Conservation (phyloP, 2,888 invertebrate genomes). For the Anodontia alba region DNA sequence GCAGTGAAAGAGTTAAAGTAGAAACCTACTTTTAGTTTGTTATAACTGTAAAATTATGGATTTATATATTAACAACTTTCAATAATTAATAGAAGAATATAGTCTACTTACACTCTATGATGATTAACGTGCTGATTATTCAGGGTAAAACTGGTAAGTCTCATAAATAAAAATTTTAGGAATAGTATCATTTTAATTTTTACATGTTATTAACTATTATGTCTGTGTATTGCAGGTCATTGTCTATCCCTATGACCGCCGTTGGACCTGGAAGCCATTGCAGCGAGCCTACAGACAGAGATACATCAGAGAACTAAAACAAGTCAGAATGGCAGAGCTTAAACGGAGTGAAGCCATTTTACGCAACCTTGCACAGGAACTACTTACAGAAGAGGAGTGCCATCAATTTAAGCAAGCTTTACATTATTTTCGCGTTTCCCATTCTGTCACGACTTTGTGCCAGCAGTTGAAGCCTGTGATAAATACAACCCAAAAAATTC, state of each 20-base stretch:
- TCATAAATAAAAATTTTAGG: too few species aligned
- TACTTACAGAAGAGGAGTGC: conserved; percentile 70
- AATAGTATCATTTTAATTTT: too few species aligned
- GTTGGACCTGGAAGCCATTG: conserved; percentile 71
- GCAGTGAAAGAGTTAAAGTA: too few species aligned
- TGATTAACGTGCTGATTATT: too few species aligned
- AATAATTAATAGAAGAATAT: too few species aligned
- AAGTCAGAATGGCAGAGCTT: conserved; percentile 51
- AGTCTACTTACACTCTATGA: too few species aligned
- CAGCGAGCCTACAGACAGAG: conserved; percentile 47
- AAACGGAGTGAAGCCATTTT: conserved; percentile 68
- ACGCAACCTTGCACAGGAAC: conserved; percentile 71
- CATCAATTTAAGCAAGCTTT: conserved; percentile 71
- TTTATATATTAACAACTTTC: too few species aligned
- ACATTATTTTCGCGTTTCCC: conserved; percentile 73
- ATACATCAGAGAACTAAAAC: conserved; percentile 10
- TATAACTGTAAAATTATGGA: too few species aligned
- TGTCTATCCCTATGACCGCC: conserved; percentile 50
- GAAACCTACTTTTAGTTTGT: too few species aligned
- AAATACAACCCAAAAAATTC: conserved; percentile 73
- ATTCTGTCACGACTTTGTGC: conserved; percentile 73
- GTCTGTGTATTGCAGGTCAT: conserved; percentile 58
- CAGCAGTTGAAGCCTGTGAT: conserved; percentile 72
- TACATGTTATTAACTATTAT: too few species aligned
- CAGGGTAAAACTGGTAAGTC: too few species aligned